Base-by-base conservation (phyloP, 2,888 invertebrate species). In the Spisula solida region DNA sequence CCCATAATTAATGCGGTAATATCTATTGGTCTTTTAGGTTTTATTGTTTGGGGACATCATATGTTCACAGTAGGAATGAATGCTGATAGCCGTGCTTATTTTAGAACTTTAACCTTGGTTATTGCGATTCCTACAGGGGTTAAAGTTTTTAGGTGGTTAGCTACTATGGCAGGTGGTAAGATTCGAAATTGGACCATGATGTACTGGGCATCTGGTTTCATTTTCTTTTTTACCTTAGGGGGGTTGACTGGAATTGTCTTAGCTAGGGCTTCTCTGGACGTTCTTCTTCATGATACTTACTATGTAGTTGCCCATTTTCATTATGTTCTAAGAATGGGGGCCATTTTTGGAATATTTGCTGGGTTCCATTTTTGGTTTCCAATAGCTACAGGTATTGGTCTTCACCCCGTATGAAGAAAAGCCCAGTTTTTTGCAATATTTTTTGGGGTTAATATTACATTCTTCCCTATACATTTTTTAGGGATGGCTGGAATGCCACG, bases 61-160 rank as follows among this genome's bases (percentile, higher is more conserved):
- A 98, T 98, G 97, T 98, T 98, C 97, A 98, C 98, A 1, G 98
- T 98, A 56, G 98, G 98, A 0, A 98, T 98, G 97, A 98, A 98
- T 97, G 97, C 98, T 89, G 98, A 98, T 97, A 98, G 98, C 0
- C 98, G 98, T 96, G 98, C 98, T 34, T 98, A 98, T 96, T 98
- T 98, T 96, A 98, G 98, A 0, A 98, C 98, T 80, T 98, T 98
- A 0, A 98, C 98, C 29, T 98, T 98, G n/a, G 81, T 98, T 97
- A 98, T 98, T 98, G 98, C 98, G 0, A 97, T 98, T 0, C 98
- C 98, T 0, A 98, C 98, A 29, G 98, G 98, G 93, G 98, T 98
- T 97, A 98, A 98, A 97, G 97, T 98, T 97, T 98, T 98, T 97
- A 98, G 98, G 51, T 98, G 98, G 97, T 94, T 94, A 97, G 92